Conservation (phyloP, 2,113 vertebrate species). For the Anthoscopus minutus region DNA sequence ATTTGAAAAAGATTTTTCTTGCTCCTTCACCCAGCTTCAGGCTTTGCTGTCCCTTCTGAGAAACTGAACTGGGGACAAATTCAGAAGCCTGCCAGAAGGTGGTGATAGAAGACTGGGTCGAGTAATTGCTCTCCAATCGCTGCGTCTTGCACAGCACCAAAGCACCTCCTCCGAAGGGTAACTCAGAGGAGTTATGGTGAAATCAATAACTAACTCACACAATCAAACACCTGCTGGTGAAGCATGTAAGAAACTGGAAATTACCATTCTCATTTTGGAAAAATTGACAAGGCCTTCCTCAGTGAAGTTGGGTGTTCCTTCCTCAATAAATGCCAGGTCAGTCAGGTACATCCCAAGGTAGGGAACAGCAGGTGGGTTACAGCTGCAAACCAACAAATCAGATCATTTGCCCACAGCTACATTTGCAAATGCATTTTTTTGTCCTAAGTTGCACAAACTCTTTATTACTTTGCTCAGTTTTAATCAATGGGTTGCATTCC, state of each 20-base stretch:
- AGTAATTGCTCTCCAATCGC: neutral
- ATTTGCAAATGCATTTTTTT: neutral
- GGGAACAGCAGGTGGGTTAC: slow-evolving; percentile 94
- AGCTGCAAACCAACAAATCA: slow-evolving; percentile 70
- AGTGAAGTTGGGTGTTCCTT: slow-evolving; percentile 97
- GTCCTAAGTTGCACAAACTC: neutral
- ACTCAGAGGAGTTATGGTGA: neutral
- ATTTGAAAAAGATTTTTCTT: neutral
- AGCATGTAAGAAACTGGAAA: neutral
- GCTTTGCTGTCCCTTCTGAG: neutral
- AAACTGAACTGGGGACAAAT: neutral
- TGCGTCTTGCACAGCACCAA: neutral
- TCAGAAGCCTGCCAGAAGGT: neutral
- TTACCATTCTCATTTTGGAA: slow-evolving; percentile 99
- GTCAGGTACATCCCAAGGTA: slow-evolving; percentile 99
- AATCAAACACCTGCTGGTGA: neutral
- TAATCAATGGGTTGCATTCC: neutral
- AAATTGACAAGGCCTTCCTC: slow-evolving; percentile 98
- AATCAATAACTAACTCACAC: neutral
- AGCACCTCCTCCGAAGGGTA: neutral
- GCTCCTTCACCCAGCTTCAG: neutral
- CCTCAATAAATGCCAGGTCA: slow-evolving; percentile 96
- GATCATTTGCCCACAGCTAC: neutral
- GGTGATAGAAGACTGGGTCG: neutral
- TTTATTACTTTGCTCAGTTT: neutral